Percentiles rank a stretch among this genome's conserved stretches.
Conservation (phyloP, 1,140 invertebrate species). For the Bombus sylvicola region DNA sequence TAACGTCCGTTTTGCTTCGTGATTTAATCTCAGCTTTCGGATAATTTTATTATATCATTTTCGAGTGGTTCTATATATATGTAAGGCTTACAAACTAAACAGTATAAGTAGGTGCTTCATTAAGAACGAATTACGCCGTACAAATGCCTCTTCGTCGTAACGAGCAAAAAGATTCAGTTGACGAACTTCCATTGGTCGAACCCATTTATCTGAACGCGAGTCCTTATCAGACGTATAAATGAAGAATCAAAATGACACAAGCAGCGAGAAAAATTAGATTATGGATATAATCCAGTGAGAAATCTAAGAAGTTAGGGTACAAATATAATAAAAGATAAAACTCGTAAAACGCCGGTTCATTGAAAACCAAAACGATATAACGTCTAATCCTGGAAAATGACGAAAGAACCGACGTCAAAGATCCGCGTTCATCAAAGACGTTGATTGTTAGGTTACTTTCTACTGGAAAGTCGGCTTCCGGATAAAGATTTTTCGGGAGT, state of each 20-base stretch:
- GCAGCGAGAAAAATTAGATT: no score
- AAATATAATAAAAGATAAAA: background rate
- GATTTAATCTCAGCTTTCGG: background rate
- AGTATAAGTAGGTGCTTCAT: no score
- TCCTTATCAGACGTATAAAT: no score
- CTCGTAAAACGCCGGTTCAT: background rate
- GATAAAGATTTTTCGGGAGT: background rate
- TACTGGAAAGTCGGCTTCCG: background rate
- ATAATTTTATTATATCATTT: background rate
- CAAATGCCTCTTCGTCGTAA: no score
- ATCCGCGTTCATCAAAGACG: background rate
- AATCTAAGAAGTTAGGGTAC: background rate
- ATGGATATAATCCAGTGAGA: no score
- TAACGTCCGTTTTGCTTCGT: background rate
- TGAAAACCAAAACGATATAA: background rate
- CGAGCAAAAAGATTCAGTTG: no score
- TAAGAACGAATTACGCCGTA: no score
- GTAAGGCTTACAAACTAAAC: no score
- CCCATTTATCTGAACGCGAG: no score
- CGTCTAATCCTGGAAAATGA: background rate
- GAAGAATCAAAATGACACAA: no score
- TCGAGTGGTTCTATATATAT: background rate
- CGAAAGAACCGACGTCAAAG: background rate
- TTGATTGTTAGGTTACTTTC: background rate
- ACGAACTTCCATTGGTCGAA: no score